A percentile compares a stretch with the other conserved stretches of the same genome.
Evolutionary conservation across 2,113 vertebrate genomes (phyloP).

Genomic region (Macaca mulatta): DNA sequence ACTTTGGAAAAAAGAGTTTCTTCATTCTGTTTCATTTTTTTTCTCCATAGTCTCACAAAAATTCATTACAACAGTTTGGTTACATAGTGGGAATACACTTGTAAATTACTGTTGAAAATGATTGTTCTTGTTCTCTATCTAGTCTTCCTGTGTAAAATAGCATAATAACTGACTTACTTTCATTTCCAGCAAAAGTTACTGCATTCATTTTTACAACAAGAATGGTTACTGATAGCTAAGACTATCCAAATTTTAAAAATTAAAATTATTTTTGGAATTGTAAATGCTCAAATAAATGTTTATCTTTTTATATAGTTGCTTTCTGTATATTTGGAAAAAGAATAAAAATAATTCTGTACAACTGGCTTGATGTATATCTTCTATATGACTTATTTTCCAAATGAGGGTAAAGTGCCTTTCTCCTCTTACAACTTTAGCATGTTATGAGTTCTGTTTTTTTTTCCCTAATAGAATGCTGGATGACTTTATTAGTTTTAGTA

Average conservation of each 20-base stretch:
- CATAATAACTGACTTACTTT: neutral
- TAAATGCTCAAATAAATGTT: neutral
- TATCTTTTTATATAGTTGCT: neutral
- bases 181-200: neutral
- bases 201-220: neutral
- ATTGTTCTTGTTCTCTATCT: neutral
- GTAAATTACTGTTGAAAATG: neutral
- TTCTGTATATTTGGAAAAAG: constrained; percentile 6
- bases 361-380: neutral
- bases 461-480: neutral
- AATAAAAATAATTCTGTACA: neutral
- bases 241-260: neutral
- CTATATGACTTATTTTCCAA: neutral
- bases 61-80: neutral
- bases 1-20: neutral
- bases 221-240: neutral
- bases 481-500: neutral
- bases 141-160: neutral
- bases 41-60: neutral
- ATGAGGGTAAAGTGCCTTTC: neutral
- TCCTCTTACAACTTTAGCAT: neutral
- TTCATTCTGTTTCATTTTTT: neutral
- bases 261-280: constrained; percentile 29
- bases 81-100: neutral
- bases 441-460: neutral